Evolutionary conservation across 2,797 vertebrate genomes (phyloP), one percentile per base, ranked within the genome.

Genomic region (Hydrocynus forskahlii): DNA sequence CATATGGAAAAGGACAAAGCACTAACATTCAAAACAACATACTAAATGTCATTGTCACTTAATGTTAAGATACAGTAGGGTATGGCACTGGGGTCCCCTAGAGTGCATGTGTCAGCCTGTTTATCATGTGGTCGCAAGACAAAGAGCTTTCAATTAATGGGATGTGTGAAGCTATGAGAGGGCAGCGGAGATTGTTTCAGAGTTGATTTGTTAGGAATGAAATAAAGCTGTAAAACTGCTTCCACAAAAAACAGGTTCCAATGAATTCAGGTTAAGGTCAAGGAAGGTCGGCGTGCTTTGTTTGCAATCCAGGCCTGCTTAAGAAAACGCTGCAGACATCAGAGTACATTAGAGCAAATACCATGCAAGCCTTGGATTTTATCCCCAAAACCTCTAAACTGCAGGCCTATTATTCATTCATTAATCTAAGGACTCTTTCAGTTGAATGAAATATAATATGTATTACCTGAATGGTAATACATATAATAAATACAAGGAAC

Each of bases 1-100:
- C 8, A 57, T 78, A 69, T 59, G 50, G 63, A 48, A 69, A 72
- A 80, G 52, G 70, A 62, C 4, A 17, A 82, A 57, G 71, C 19
- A 45, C 62, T 73, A 35, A 85, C 35, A 62, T 70, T 78, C 59
- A 86, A 84, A 79, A 76, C 66, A 81, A 85, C 21, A 79, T 76
- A 8, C 29, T 55, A 76, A 78, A 83, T 83, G 63, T 64, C 68
- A 59, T 59, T 81, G 83, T 80, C 55, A 72, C 62, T 77, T 73
- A 85, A 77, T 68, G 45, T 50, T 59, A 70, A 66, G 17, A 64
- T 59, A 67, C 66, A 10, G 50, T 21, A 81, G 52, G 70, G 75
- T 76, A 70, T 52, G 43, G 64, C 19, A 55, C 29, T 79, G 45
- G 43, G 54, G 29, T 82, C 72, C 62, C 77, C 52, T 21, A 43